Conservation (phyloP, 2,113 vertebrate genomes). For the Vombatus ursinus region DNA sequence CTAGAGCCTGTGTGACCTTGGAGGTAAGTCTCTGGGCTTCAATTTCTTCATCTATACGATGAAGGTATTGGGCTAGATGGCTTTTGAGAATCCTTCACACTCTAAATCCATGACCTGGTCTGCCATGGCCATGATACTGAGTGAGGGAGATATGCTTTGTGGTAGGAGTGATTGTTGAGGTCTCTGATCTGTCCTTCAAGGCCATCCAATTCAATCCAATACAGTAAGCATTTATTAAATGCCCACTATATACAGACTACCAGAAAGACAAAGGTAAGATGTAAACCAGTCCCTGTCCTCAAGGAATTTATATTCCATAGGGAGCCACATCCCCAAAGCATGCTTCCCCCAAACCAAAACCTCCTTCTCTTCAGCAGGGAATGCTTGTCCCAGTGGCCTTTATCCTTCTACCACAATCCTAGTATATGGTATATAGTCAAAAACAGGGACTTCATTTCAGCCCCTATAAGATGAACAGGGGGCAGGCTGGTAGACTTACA, state of each 20-base stretch:
- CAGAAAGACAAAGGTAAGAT: not conserved
- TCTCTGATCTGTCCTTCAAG: not conserved
- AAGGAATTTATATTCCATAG: not conserved
- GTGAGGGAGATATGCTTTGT: not conserved
- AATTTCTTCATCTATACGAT: not conserved
- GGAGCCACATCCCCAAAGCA: not conserved
- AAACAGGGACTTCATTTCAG: not conserved
- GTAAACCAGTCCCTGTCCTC: not conserved
- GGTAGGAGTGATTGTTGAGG: not conserved
- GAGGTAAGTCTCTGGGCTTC: not conserved
- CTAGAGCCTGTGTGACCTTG: not conserved
- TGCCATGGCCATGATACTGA: not conserved
- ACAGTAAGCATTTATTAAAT: not conserved
- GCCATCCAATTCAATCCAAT: not conserved
- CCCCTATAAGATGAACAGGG: too few relatives aligned
- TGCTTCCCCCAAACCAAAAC: not conserved
- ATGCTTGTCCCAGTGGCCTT: not conserved
- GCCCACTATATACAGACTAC: not conserved
- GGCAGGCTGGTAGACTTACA: too few relatives aligned
- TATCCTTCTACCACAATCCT: not conserved
- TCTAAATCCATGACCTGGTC: not conserved
- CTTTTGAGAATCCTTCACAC: not conserved
- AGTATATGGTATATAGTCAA: not conserved
- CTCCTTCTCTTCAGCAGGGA: not conserved
- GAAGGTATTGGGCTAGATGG: not conserved